Conservation (phyloP, 2,888 invertebrate species). For the Trissonchulus sp. region DNA sequence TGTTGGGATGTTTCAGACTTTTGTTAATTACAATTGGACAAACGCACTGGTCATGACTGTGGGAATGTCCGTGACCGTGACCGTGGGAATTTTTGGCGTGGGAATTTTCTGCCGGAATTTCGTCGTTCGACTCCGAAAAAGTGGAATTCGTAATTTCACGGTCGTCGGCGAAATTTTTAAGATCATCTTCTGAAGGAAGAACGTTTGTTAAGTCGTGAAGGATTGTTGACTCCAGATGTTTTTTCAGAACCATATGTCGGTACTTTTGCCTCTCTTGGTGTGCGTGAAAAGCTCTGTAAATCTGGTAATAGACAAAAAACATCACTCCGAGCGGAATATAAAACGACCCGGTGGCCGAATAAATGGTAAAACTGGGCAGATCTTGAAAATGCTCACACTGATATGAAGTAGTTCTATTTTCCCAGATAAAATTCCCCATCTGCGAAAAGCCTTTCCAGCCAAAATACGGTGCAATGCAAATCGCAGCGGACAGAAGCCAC, state of each 20-base stretch:
- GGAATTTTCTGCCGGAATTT: neutral
- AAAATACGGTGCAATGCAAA: constrained; percentile 56
- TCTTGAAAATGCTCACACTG: constrained; percentile 46
- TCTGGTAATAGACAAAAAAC: constrained; percentile 98
- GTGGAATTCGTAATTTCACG: neutral
- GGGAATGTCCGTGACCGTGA: neutral
- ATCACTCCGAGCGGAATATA: constrained; percentile 98
- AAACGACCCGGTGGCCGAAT: constrained; percentile 70
- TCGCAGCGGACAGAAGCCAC: constrained; percentile 55
- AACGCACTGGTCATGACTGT: neutral
- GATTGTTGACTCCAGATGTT: constrained; percentile 2
- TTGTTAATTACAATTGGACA: no score
- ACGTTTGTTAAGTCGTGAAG: neutral
- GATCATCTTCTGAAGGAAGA: neutral
- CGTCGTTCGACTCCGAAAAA: neutral
- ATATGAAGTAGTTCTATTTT: neutral
- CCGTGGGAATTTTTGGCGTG: neutral
- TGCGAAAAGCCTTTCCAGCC: constrained; percentile 54
- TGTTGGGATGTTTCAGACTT: neutral
- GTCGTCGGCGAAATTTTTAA: neutral
- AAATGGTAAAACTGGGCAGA: constrained; percentile 55
- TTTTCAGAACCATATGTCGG: constrained; percentile 46
- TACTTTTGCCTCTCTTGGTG: constrained; percentile 53
- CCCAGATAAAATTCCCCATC: constrained; percentile 25
- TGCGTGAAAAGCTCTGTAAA: constrained; percentile 62